phyloP scores from a whole-genome alignment of 2,113 vertebrate species.

The Apodemus sylvaticus region DNA sequence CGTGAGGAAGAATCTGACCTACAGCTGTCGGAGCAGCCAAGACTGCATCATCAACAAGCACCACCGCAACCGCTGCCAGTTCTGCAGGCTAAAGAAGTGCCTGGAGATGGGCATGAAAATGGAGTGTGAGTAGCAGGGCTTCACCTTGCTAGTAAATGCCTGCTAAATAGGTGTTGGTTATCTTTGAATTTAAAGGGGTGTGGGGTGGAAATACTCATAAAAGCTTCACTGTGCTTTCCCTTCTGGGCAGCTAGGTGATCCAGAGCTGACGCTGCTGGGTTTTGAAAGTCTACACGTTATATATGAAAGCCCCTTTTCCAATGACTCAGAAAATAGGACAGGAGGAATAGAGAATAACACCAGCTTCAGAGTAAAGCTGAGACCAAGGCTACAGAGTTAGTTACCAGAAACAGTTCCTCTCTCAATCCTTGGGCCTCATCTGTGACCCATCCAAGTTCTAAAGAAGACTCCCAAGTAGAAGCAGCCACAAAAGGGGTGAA shows the following conservation, averaged over 20 bases:
- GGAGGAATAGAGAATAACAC: not conserved
- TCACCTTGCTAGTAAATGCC: not conserved
- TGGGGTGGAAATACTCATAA: not conserved
- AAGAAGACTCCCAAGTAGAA: not conserved
- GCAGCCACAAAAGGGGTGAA: not conserved
- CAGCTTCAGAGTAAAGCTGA: not conserved
- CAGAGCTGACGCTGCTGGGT: accelerated
- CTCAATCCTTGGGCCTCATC: not conserved
- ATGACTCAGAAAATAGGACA: not conserved
- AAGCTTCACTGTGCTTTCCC: not conserved
- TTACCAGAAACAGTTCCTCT: not conserved
- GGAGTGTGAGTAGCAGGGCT: conserved; percentile 93
- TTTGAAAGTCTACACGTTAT: not conserved
- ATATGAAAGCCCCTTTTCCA: not conserved
- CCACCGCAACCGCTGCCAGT: conserved; percentile 98
- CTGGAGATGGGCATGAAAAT: conserved; percentile 99
- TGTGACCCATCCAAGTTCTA: not conserved
- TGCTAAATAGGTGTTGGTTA: not conserved
- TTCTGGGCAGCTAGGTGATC: not conserved
- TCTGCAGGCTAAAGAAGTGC: conserved; percentile 97
- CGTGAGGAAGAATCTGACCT: conserved; percentile 97
- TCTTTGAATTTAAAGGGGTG: not conserved
- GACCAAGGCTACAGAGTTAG: not conserved
- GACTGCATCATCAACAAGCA: conserved; percentile 99
- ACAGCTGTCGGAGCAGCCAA: conserved; percentile 98